These are phyloP conservation scores for Gobio occitaniae DNA, from an alignment of 2,797 vertebrate genomes.

Conservation along the genomic window DNA sequence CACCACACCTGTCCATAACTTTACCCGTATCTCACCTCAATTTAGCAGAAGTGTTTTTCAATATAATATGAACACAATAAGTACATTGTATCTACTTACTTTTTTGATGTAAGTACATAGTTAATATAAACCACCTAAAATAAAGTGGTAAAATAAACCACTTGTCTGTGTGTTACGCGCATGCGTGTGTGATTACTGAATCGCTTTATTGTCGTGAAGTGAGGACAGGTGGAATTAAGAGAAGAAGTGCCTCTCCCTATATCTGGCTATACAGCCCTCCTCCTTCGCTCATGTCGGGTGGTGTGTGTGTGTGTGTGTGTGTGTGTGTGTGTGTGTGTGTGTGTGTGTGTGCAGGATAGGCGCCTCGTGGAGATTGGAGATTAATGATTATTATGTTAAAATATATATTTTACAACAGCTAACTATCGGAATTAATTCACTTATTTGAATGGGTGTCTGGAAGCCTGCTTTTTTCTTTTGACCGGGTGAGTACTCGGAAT, in stretches of 20 bases:
- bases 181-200: not conserved
- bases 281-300: not conserved
- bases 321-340: not conserved
- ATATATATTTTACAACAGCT: not conserved
- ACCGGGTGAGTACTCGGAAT: not conserved
- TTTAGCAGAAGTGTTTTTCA: too few species aligned
- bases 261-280: not conserved
- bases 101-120: too few species aligned
- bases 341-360: not conserved
- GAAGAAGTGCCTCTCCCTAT: not conserved
- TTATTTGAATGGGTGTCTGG: not conserved
- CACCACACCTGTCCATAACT: too few species aligned
- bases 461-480: not conserved
- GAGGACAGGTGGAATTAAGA: slow-evolving; percentile 17
- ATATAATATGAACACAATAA: too few species aligned
- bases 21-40: too few species aligned
- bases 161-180: not conserved
- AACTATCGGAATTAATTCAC: not conserved
- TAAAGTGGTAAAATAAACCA: too few species aligned
- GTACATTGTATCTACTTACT: too few species aligned
- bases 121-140: too few species aligned
- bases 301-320: not conserved
- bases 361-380: too few species aligned
- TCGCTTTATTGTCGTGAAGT: not conserved
- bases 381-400: not conserved